Conservation (phyloP, 2,113 vertebrate species). For the Gadus macrocephalus region DNA sequence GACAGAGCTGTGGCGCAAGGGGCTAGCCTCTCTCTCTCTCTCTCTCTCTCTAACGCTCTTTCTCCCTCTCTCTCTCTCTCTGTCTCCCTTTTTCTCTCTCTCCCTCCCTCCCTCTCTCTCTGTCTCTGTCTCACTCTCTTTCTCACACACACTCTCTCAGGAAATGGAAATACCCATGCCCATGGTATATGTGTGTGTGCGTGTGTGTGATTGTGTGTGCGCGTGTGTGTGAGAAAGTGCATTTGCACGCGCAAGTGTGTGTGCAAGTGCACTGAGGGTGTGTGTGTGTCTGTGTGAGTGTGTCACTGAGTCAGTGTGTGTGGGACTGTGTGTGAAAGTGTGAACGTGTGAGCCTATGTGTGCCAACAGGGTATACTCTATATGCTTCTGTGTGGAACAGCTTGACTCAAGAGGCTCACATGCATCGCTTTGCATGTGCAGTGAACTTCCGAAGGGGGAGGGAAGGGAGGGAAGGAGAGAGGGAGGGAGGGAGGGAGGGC, state of each 20-base stretch:
- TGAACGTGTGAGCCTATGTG: slow-evolving; percentile 8
- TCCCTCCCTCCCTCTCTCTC: no score
- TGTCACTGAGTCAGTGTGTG: slow-evolving; percentile 2
- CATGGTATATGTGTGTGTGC: neutral
- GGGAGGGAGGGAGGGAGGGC: no score
- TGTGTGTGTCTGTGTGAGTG: neutral
- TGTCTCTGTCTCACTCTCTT: no score
- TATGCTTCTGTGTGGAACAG: no score
- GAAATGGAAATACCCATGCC: no score
- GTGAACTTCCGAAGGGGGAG: no score
- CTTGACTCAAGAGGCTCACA: no score
- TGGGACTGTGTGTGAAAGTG: neutral
- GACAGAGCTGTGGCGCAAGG: slow-evolving; percentile 22
- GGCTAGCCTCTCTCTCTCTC: slow-evolving; percentile 5
- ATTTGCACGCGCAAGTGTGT: neutral
- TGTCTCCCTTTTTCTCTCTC: no score
- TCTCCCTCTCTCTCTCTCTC: neutral
- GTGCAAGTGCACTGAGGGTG: neutral
- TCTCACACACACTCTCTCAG: no score
- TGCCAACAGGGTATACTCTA: slow-evolving; percentile 1
- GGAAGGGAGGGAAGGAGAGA: no score
- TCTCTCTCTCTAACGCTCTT: slow-evolving; percentile 10
- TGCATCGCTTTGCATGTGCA: no score
- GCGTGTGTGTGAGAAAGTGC: neutral
- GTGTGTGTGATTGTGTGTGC: neutral